phyloP scores from a whole-genome alignment of 2,888 invertebrate genomes.

The Syrphus vitripennis region DNA sequence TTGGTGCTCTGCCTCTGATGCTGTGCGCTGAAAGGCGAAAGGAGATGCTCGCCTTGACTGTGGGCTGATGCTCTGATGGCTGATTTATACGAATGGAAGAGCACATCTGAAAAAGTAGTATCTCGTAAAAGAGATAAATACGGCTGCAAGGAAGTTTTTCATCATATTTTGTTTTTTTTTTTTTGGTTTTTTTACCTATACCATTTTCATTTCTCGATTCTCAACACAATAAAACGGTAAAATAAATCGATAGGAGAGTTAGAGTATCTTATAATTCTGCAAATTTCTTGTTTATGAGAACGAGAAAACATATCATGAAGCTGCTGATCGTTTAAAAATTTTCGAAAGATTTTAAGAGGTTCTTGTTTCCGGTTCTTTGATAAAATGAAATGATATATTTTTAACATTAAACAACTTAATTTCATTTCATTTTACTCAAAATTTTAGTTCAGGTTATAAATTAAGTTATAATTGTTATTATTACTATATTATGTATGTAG shows the following conservation, averaged over 20 bases:
- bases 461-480: too few species aligned
- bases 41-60: slow-evolving; percentile 42
- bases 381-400: too few species aligned
- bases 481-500: too few species aligned
- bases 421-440: too few species aligned
- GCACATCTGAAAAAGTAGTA: slow-evolving; percentile 43
- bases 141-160: slow-evolving; percentile 48
- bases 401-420: too few species aligned
- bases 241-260: slow-evolving; percentile 54
- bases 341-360: too few species aligned
- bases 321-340: not conserved
- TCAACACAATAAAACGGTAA: slow-evolving; percentile 14
- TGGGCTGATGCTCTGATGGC: not conserved
- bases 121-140: slow-evolving; percentile 69
- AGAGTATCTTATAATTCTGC: not conserved
- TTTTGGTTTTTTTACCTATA: not conserved
- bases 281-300: not conserved
- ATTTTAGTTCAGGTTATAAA: too few species aligned
- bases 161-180: slow-evolving; percentile 15
- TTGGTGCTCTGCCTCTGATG: too few species aligned
- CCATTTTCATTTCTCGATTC: not conserved
- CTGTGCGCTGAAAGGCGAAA: slow-evolving; percentile 11
- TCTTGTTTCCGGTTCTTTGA: too few species aligned
- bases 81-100: slow-evolving; percentile 65
- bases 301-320: not conserved